These are phyloP conservation scores for Narcine bancroftii DNA, from an alignment of 2,113 vertebrate species.

Conservation along the genomic window DNA sequence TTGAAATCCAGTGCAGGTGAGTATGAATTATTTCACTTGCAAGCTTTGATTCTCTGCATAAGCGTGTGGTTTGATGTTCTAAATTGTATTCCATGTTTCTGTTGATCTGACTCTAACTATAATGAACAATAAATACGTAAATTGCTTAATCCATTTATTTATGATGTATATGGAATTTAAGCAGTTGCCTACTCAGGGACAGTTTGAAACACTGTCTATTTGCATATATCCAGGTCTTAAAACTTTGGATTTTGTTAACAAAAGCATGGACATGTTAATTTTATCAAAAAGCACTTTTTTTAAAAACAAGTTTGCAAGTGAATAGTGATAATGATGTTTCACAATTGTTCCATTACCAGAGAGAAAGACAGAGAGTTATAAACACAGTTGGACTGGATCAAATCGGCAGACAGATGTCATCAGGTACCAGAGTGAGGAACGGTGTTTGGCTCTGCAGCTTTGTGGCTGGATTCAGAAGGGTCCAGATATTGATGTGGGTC, in stretches of 20 bases:
- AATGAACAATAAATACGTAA: background rate
- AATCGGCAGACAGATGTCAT: conserved; percentile 76
- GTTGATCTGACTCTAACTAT: background rate
- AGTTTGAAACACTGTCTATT: background rate
- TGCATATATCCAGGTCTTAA: background rate
- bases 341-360: background rate
- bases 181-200: background rate
- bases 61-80: background rate
- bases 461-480: conserved; percentile 91
- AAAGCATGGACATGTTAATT: background rate
- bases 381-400: conserved; percentile 77
- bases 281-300: background rate
- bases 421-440: conserved; percentile 83
- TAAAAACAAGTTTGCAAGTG: too few relatives aligned
- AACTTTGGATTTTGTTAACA: background rate
- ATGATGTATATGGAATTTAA: background rate
- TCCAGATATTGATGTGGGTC: conserved; percentile 76
- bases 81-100: background rate
- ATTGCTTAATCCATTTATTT: too few relatives aligned
- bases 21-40: conserved; percentile 39
- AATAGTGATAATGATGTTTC: too few relatives aligned
- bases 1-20: conserved; percentile 88
- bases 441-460: conserved; percentile 81
- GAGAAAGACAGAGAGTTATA: conserved; percentile 72
- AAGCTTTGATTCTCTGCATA: background rate